Percentiles rank a stretch among this genome's conserved stretches.
Evolutionary conservation across 23 tunicate species (phyloP).

Genomic region (Aplidium turbinatum): DNA sequence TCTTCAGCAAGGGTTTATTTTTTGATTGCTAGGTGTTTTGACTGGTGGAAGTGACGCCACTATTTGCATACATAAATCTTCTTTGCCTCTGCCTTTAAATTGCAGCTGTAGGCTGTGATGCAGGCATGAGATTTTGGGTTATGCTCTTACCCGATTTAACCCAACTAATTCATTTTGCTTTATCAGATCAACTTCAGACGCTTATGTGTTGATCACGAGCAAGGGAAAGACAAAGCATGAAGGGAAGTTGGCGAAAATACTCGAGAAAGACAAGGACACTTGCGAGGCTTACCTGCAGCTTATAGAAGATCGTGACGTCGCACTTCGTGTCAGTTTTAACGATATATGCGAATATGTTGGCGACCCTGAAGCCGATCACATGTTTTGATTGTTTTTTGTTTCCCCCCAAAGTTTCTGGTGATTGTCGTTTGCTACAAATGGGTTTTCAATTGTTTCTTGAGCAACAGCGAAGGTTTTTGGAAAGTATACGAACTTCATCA

Average conservation of each 20-base stretch:
- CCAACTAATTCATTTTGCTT: no score
- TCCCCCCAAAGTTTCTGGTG: background rate
- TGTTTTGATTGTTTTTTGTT: slow-evolving; percentile 33
- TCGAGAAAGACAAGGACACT: slow-evolving; percentile 61
- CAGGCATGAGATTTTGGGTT: no score
- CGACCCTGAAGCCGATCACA: slow-evolving; percentile 52
- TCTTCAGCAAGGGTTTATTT: no score
- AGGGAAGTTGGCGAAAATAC: slow-evolving; percentile 77
- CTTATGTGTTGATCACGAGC: slow-evolving; percentile 63
- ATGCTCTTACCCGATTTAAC: no score
- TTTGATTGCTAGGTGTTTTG: no score
- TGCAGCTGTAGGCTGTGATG: no score
- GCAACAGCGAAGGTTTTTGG: no score
- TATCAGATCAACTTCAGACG: slow-evolving; percentile 65
- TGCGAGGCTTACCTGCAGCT: slow-evolving; percentile 68
- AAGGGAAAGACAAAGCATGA: slow-evolving; percentile 36
- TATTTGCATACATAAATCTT: no score
- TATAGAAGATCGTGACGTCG: slow-evolving; percentile 72
- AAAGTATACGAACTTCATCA: no score
- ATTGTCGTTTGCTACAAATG: background rate
- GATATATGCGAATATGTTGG: slow-evolving; percentile 85
- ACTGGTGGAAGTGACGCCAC: no score
- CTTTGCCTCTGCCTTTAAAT: no score
- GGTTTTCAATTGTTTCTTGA: no score
- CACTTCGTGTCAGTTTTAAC: slow-evolving; percentile 46